A percentile compares a stretch with the other conserved stretches of the same genome.
These are phyloP conservation scores for Orthosia gracilis DNA, from an alignment of 2,888 invertebrate species.

Conservation along the genomic window DNA sequence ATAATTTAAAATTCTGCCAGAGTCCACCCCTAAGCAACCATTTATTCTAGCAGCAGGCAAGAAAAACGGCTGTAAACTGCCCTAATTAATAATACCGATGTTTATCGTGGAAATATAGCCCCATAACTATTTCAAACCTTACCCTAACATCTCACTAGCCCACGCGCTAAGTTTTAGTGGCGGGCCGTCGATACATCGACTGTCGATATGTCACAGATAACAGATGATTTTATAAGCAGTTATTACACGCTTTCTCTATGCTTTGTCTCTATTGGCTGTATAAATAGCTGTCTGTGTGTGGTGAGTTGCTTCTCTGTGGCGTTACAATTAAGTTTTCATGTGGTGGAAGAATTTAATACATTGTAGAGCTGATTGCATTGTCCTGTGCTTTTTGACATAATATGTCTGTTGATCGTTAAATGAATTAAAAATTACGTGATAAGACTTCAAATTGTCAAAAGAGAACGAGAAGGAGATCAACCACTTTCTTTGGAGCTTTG, in stretches of 20 bases:
- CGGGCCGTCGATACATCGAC: slow-evolving; percentile 49
- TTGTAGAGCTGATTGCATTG: background rate
- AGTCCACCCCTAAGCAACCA: background rate
- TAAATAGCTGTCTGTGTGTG: slow-evolving; percentile 55
- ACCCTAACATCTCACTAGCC: slow-evolving; percentile 58
- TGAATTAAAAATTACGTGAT: too few relatives aligned
- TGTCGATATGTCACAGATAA: slow-evolving; percentile 62
- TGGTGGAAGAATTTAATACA: slow-evolving; percentile 4
- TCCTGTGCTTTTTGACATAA: background rate
- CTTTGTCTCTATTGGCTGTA: slow-evolving; percentile 60
- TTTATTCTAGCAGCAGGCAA: background rate
- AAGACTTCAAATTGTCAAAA: too few relatives aligned
- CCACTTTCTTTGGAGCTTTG: too few relatives aligned
- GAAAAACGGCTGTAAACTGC: background rate
- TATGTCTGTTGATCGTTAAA: too few relatives aligned
- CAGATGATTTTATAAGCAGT: slow-evolving; percentile 58
- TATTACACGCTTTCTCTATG: slow-evolving; percentile 63
- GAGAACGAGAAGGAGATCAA: too few relatives aligned
- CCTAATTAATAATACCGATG: slow-evolving; percentile 36
- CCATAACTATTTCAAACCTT: slow-evolving; percentile 29
- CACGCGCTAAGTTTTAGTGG: slow-evolving; percentile 59
- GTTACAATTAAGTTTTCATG: slow-evolving; percentile 45
- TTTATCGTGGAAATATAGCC: slow-evolving; percentile 12
- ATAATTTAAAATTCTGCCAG: background rate
- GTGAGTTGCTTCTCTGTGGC: slow-evolving; percentile 41